Conservation (phyloP, 2,113 vertebrate species). For the Setophaga kirtlandii region DNA sequence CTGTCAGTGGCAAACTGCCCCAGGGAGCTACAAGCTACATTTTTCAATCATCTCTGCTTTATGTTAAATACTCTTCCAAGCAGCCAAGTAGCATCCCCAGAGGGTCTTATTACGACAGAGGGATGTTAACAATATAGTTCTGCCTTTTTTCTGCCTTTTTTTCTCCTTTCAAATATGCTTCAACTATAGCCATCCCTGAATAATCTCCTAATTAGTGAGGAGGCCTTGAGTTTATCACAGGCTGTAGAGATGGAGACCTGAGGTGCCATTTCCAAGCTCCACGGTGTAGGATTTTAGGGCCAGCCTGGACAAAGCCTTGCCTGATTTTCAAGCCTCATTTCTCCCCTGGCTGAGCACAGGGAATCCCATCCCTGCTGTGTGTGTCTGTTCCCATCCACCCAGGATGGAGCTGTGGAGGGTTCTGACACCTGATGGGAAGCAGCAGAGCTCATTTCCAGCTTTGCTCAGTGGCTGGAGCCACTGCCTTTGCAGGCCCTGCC, state of each 20-base stretch:
- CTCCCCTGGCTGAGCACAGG: not conserved
- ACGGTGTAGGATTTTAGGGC: not conserved
- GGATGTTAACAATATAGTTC: conserved; percentile 30
- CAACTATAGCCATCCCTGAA: not conserved
- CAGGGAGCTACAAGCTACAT: conserved; percentile 25
- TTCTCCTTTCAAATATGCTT: not conserved
- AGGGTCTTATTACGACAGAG: not conserved
- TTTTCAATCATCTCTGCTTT: conserved; percentile 58
- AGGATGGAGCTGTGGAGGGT: not conserved
- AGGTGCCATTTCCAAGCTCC: not conserved
- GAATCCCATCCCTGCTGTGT: not conserved
- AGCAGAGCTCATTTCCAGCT: not conserved
- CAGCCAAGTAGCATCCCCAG: conserved; percentile 11
- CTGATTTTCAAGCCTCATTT: conserved; percentile 21
- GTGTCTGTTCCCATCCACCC: not conserved
- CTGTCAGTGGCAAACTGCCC: not conserved
- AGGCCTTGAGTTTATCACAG: not conserved
- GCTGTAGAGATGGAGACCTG: not conserved
- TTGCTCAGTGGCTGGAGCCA: not conserved
- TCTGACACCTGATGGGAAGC: not conserved
- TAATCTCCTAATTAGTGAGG: conserved; percentile 23
- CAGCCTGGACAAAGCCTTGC: not conserved
- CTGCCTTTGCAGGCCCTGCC: not conserved
- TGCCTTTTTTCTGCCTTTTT: not conserved
- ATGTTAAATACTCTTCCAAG: conserved; percentile 60